These are phyloP conservation scores for Thomomys bottae DNA, from an alignment of 2,113 vertebrate species.

Conservation along the genomic window DNA sequence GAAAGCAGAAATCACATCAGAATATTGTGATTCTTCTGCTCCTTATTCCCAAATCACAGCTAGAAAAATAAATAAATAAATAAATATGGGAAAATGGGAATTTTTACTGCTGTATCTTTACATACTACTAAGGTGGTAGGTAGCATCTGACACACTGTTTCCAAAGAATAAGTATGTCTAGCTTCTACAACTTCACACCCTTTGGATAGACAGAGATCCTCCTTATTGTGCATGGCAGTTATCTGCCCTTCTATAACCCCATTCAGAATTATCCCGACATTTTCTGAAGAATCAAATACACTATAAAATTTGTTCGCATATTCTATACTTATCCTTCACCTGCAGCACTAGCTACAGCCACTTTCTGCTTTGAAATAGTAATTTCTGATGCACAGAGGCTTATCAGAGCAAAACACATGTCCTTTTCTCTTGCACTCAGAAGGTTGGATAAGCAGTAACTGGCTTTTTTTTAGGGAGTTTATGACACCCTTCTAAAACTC, in stretches of 20 bases:
- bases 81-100: neutral
- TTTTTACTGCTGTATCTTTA: constrained; percentile 6
- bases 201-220: neutral
- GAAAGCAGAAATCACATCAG: neutral
- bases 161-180: neutral
- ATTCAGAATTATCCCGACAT: neutral
- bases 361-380: constrained; percentile 64
- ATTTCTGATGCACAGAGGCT: constrained; percentile 45
- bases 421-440: constrained; percentile 19
- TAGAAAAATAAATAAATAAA: neutral
- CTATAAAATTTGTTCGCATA: constrained; percentile 17
- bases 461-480: neutral
- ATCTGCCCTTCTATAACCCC: neutral
- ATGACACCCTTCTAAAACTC: neutral
- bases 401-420: constrained; percentile 60
- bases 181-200: neutral
- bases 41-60: neutral
- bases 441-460: constrained; percentile 17
- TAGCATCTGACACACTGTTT: neutral
- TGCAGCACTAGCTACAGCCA: constrained; percentile 31
- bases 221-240: neutral
- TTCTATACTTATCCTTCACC: constrained; percentile 16
- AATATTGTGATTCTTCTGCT: neutral
- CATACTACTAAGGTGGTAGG: neutral
- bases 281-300: constrained; percentile 52